Evolutionary conservation across 2,797 vertebrate genomes (phyloP), one percentile per base, ranked within the genome.

Genomic region (Eutrigla gurnardus): DNA sequence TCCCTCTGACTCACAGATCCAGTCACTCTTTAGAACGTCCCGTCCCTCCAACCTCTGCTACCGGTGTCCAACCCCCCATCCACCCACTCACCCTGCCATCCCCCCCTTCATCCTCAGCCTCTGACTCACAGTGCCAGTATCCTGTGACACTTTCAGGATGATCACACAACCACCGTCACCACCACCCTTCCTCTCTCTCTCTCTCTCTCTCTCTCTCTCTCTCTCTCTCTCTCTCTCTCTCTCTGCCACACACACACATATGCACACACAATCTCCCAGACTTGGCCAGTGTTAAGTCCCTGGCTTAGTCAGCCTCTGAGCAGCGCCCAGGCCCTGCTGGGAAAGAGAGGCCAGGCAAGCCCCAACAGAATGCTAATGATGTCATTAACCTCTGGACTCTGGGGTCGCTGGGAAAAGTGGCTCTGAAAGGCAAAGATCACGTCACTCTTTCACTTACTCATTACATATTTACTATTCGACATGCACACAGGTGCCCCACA

Each of bases 301-400:
- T 43, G 77, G 89, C 87, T 93, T 91, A 90, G 86, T 91, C 90
- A 89, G 89, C 88, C 81, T 88, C 75, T 65, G 79, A 87, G 86
- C 85, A 47, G 47, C 89, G 82, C 88, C 78, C 86, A 67, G 82
- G 85, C 71, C 86, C 91, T 94, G 92, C 93, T 91, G 91, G 93
- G 92, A 94, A 92, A 87, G 80, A 81, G 84, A 86, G 78, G 86
- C 83, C 79, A 39, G 76, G 86, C 91, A 78, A 91, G 91, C 91
- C 86, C 86, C 84, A 81, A 86, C 92, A 92, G 95, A 94, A 95
- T 95, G 91, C 92, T 94, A 94, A 95, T 94, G 91, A 94, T 93
- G 91, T 93, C 91, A 94, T 95, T 95, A 95, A 94, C 93, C 93
- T 91, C 88, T 86, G 88, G 83, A 88, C 86, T 78, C 67, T 3